Conservation (phyloP, 1,140 invertebrate genomes). For the Luehdorfia chinensis region DNA sequence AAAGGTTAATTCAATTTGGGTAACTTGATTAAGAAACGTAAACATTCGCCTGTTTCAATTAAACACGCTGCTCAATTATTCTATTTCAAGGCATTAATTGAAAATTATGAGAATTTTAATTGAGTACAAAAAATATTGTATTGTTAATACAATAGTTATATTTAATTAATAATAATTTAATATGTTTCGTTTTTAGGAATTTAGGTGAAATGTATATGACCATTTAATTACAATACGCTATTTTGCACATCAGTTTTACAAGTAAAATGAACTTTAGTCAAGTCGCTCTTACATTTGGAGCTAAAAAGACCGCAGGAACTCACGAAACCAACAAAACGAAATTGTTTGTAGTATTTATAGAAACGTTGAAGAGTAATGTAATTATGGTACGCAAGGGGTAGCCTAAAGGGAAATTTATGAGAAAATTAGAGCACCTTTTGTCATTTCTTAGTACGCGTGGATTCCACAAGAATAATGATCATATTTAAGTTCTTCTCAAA, state of each 20-base stretch:
- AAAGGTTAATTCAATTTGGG: constrained; percentile 28
- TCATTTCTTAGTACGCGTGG: constrained; percentile 30
- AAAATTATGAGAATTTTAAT: background rate
- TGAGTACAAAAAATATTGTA: no score
- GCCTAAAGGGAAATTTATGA: constrained; percentile 30
- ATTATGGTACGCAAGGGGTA: constrained; percentile 29
- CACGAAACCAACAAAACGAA: no score
- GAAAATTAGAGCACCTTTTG: constrained; percentile 39
- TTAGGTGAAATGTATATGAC: no score
- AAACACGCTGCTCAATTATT: constrained; percentile 5
- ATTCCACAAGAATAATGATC: constrained; percentile 18
- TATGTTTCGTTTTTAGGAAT: no score
- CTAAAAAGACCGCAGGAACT: no score
- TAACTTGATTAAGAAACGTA: constrained; percentile 20
- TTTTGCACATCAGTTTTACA: background rate
- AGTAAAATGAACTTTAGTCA: constrained; percentile 1
- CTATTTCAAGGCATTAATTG: background rate
- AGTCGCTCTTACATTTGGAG: background rate
- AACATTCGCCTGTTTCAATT: constrained; percentile 7
- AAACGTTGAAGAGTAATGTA: constrained; percentile 36
- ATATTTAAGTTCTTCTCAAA: constrained; percentile 12
- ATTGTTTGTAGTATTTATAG: constrained; percentile 31
- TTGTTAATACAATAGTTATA: no score
- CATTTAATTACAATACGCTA: no score
- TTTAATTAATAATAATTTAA: no score